Base-by-base conservation (phyloP, 1,140 invertebrate species). In the Sesamia nonagrioides region DNA sequence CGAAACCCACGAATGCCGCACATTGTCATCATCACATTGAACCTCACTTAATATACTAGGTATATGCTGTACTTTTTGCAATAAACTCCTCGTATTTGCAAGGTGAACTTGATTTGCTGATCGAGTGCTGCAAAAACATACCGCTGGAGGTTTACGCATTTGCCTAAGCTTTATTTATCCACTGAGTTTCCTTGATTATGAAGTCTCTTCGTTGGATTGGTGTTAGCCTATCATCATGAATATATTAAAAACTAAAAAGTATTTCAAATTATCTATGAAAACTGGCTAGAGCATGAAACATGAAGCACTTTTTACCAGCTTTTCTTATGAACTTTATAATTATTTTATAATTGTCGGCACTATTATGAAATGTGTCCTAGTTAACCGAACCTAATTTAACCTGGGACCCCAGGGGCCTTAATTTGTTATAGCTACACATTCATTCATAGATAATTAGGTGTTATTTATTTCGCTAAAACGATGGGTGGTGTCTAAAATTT, bases 31-130 rank as follows among this genome's bases (percentile, higher is more conserved):
- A 42, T 27, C 17, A 61, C 35, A 56, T 2, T 8, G 33, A n/a
- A n/a, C n/a, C n/a, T n/a, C n/a, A n/a, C n/a, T n/a, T n/a, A n/a
- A n/a, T n/a, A n/a, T n/a, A n/a, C n/a, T n/a, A n/a, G n/a, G n/a
- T n/a, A n/a, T n/a, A n/a, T n/a, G n/a, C n/a, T n/a, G n/a, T n/a
- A n/a, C n/a, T n/a, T n/a, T n/a, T n/a, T n/a, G n/a, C n/a, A n/a
- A n/a, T n/a, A n/a, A 60, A 33, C 17, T 58, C 8, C 56, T 48
- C 27, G 18, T 75, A 48, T 40, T 2, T 35, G 72, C 72, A 75
- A 75, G 72, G 72, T 63, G 56, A 75, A 75, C 72, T 50, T 45
- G 58, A 48, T 75, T 75, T 17, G 72, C 15, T 37, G 35, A 48
- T 18, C 27, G n/a, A 45, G 21, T 33, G 42, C 21, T 37, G 58